Evolutionary conservation across 1,140 invertebrate species (phyloP).

Genomic region (Charaxes varanes): DNA sequence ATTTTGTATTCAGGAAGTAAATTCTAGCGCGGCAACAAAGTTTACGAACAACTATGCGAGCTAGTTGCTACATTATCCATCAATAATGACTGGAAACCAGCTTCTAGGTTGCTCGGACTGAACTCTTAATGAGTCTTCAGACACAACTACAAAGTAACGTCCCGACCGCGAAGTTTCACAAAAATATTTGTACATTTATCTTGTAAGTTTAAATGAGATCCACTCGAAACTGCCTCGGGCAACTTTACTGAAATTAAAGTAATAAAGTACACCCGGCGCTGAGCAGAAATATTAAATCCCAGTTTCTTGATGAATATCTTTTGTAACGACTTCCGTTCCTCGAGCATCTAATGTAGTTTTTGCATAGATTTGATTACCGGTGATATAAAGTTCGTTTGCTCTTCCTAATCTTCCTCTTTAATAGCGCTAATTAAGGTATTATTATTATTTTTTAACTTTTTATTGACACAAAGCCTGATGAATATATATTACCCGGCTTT

Average conservation of each 20-base stretch:
- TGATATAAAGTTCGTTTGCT: too few relatives aligned
- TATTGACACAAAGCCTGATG: background rate
- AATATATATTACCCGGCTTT: too few relatives aligned
- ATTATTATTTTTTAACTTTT: background rate
- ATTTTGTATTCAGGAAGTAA: too few relatives aligned
- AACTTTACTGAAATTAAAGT: conserved; percentile 1
- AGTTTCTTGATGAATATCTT: background rate
- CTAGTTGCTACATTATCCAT: too few relatives aligned
- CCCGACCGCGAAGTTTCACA: background rate
- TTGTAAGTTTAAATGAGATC: background rate
- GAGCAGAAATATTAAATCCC: conserved; percentile 1
- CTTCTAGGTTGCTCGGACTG: too few relatives aligned
- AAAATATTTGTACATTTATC: conserved; percentile 2
- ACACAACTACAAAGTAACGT: too few relatives aligned
- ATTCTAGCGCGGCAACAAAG: too few relatives aligned
- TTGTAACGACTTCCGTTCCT: background rate
- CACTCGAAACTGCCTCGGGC: background rate
- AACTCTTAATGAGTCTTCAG: too few relatives aligned
- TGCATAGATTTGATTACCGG: background rate
- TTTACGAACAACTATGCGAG: too few relatives aligned
- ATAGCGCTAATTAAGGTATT: too few relatives aligned
- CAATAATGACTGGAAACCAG: too few relatives aligned
- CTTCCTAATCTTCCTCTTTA: too few relatives aligned
- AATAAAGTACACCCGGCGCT: background rate
- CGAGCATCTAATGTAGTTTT: background rate